Evolutionary conservation across 2,888 invertebrate species (phyloP).

Genomic region (Dolichopus griseipennis): DNA sequence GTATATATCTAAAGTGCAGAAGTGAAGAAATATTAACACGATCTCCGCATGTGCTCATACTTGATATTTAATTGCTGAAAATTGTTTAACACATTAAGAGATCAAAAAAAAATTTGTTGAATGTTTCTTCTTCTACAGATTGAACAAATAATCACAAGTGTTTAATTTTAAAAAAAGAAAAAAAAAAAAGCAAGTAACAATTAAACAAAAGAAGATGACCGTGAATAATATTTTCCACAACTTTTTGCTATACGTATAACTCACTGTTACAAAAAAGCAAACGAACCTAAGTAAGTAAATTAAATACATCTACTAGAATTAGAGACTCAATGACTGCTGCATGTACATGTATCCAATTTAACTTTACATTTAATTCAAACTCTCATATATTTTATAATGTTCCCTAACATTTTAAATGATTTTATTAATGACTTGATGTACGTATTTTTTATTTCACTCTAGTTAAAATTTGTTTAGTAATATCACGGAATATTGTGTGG

Average conservation of each 20-base stretch:
- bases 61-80: neutral
- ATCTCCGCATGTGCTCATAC: neutral
- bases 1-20: neutral
- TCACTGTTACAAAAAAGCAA: too few species aligned
- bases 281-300: too few species aligned
- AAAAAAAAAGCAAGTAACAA: neutral
- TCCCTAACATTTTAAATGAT: neutral
- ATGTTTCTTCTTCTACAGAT: slow-evolving; percentile 13
- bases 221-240: neutral
- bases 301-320: too few species aligned
- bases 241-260: neutral
- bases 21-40: neutral
- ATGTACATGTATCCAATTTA: too few species aligned
- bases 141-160: too few species aligned
- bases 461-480: slow-evolving; percentile 26
- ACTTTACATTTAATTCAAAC: too few species aligned
- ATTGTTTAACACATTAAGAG: neutral
- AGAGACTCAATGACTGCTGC: too few species aligned
- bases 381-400: too few species aligned
- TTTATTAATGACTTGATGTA: neutral
- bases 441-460: slow-evolving; percentile 22
- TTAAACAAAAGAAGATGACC: slow-evolving; percentile 9
- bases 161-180: too few species aligned
- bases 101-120: neutral
- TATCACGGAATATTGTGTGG: slow-evolving; percentile 20